Percentiles rank a stretch among this genome's conserved stretches.
These are phyloP conservation scores for Anthoptus insignis DNA, from an alignment of 2,888 invertebrate species.

Conservation along the genomic window DNA sequence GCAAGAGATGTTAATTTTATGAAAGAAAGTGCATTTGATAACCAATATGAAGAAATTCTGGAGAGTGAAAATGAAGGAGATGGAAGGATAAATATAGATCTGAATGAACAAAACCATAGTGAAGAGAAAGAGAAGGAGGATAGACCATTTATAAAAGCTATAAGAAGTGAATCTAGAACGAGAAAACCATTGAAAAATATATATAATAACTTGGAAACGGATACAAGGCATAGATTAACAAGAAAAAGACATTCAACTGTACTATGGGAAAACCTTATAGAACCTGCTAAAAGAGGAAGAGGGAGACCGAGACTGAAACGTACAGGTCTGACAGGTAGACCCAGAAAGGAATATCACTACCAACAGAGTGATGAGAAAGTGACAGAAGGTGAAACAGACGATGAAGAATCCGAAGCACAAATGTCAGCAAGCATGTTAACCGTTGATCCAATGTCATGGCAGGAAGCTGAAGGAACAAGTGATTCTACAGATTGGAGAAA, in stretches of 20 bases:
- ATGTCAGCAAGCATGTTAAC: neutral
- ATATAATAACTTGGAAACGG: no score
- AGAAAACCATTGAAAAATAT: neutral
- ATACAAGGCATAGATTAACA: no score
- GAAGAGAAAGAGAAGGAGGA: neutral
- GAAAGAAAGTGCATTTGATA: neutral
- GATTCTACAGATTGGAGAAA: neutral
- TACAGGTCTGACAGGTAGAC: neutral
- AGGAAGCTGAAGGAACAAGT: neutral
- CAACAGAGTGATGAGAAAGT: no score
- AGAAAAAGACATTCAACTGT: no score
- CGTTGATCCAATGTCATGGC: neutral
- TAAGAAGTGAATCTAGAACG: neutral
- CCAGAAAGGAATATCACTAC: neutral
- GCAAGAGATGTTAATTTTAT: neutral
- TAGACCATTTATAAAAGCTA: neutral
- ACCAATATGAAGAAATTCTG: neutral
- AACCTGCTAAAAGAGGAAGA: neutral
- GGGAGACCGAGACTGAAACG: neutral
- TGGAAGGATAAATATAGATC: constrained; percentile 6
- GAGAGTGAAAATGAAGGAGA: neutral
- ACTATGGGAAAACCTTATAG: no score
- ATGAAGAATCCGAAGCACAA: constrained; percentile 6
- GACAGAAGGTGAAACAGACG: neutral
- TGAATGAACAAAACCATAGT: constrained; percentile 11